Evolutionary conservation across 2,888 invertebrate genomes (phyloP), one percentile per base, ranked within the genome.

Genomic region (Cyrtodaria siliqua): DNA sequence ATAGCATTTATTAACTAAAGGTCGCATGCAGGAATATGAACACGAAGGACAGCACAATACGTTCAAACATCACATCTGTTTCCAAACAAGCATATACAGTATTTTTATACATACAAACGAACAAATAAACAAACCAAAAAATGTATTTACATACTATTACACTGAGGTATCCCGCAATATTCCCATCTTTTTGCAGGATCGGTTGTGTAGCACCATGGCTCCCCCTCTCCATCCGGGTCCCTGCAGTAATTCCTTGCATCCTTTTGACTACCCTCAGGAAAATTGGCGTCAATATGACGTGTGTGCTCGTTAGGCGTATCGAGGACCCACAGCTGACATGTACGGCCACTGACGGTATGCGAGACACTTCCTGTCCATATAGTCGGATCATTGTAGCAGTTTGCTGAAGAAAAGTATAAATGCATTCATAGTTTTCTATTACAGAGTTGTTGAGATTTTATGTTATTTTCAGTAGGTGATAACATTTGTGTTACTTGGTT

Each of bases 141-240:
- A n/a, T n/a, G n/a, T n/a, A n/a, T n/a, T 14, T 24, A 61, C 67
- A 1, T 44, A 73, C 73, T 27, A 6, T 20, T 33, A 24, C 74
- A 74, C 1, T 42, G 23, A 12, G 62, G 68, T 0, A 76, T 61
- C 0, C 52, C 52, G 53, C 76, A 76, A 53, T 33, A 70, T 42
- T 76, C 70, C 76, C 70, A 71, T 42, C 71, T 29, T 12, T n/a
- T 38, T 24, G 55, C 47, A 0, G 64, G 70, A 29, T 76, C 71
- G 0, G 38, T 24, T 12, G 71, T 71, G 55, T 76, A 76, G 42
- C 76, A 76, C 76, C 76, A 76, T 1, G 62, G 67, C 23, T 44
- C 49, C 16, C 84, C 73, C 20, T 82, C 71, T 4, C 77, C 83
- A 1, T 76, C 73, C 9, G 80, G 67, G 27, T 71, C 61, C 12